These are phyloP conservation scores for Platanista minor DNA, from an alignment of 2,113 vertebrate genomes.

Conservation along the genomic window DNA sequence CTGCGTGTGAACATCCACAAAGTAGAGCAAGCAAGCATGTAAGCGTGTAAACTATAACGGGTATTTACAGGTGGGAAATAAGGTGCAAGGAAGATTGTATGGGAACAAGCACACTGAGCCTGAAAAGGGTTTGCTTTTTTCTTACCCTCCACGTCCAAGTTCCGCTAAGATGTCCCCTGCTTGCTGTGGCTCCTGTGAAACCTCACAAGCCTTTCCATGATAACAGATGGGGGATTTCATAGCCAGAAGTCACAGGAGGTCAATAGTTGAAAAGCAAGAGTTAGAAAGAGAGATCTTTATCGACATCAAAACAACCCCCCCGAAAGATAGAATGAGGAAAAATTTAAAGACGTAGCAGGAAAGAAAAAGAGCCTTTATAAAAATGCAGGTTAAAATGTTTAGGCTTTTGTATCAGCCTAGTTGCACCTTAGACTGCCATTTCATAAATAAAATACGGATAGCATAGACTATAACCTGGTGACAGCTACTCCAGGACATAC, in stretches of 20 bases:
- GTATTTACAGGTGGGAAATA: constrained; percentile 31
- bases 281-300: constrained; percentile 51
- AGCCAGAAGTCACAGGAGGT: constrained; percentile 66
- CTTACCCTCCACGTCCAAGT: constrained; percentile 43
- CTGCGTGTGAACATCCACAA: constrained; percentile 12
- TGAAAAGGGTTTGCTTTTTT: background rate
- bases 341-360: constrained; percentile 12
- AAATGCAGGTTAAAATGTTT: constrained; percentile 57
- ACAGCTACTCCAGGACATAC: constrained; percentile 81
- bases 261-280: constrained; percentile 68
- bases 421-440: constrained; percentile 67
- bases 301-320: constrained; percentile 8
- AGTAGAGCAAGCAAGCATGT: constrained; percentile 40
- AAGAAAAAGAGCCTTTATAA: background rate
- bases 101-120: background rate
- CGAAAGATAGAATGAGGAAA: background rate
- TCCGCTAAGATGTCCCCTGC: constrained; percentile 16
- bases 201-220: constrained; percentile 46
- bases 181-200: constrained; percentile 31
- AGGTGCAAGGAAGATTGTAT: background rate
- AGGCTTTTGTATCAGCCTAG: constrained; percentile 34
- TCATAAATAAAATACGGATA: constrained; percentile 69
- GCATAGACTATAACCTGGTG: constrained; percentile 74
- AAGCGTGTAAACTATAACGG: constrained; percentile 12
- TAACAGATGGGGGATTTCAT: constrained; percentile 39